Evolutionary conservation across 2,797 vertebrate genomes (phyloP).

Genomic region (Erpetoichthys calabaricus): DNA sequence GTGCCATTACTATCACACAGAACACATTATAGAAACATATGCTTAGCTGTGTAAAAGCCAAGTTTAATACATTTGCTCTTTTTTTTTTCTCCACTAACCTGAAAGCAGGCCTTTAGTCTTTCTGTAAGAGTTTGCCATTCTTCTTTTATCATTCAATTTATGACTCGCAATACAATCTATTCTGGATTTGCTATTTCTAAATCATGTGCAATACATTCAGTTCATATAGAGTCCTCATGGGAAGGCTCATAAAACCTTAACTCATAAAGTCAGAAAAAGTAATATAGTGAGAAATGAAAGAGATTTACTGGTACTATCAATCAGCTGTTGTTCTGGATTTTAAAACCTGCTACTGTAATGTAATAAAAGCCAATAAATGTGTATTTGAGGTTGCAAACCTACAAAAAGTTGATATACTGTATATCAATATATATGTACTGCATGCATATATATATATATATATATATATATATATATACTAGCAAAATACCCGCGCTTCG

Average conservation of each 20-base stretch:
- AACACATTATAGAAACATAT: no score
- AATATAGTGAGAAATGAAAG: slow-evolving; percentile 41
- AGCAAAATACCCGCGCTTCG: no score
- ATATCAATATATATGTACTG: no score
- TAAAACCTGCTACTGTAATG: slow-evolving; percentile 63
- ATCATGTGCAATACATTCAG: slow-evolving; percentile 17
- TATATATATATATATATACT: no score
- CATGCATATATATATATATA: no score
- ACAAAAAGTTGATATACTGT: background rate
- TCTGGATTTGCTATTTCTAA: background rate
- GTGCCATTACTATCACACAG: no score
- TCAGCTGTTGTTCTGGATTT: slow-evolving; percentile 40
- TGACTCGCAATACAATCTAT: background rate
- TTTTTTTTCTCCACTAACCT: slow-evolving; percentile 16
- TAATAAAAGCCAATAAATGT: slow-evolving; percentile 58
- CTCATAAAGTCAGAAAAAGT: slow-evolving; percentile 33
- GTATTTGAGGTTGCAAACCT: slow-evolving; percentile 26
- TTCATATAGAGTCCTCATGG: slow-evolving; percentile 9
- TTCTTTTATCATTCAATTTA: slow-evolving; percentile 11
- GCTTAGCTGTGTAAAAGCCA: no score
- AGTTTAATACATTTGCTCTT: slow-evolving; percentile 22
- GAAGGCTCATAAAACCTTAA: slow-evolving; percentile 30
- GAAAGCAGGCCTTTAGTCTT: slow-evolving; percentile 14
- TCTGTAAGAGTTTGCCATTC: rapidly evolving
- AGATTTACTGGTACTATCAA: slow-evolving; percentile 54